phyloP scores from a whole-genome alignment of 2,113 vertebrate genomes.

The Thomomys bottae region DNA sequence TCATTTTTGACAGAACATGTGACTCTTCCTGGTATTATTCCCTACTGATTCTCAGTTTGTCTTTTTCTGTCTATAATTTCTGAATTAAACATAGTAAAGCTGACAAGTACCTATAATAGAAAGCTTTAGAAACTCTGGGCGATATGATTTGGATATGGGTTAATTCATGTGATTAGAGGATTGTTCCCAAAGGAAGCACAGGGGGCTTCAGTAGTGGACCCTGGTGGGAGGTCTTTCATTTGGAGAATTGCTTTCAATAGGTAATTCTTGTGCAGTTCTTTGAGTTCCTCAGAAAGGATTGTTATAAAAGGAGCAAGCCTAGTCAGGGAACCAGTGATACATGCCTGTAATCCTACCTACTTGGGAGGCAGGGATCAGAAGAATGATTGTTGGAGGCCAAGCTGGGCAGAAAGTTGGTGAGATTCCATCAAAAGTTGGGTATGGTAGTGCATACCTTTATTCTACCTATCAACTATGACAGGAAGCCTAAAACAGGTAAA shows the following conservation, averaged over 20 bases:
- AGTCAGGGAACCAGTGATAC: too few relatives aligned
- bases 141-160: too few relatives aligned
- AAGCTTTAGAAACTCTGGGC: neutral
- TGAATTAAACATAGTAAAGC: constrained; percentile 27
- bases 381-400: too few relatives aligned
- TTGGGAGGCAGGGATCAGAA: too few relatives aligned
- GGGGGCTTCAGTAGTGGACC: neutral
- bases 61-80: neutral
- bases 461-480: too few relatives aligned
- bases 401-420: too few relatives aligned
- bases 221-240: too few relatives aligned
- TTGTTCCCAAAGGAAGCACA: fast-evolving
- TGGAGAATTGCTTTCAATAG: neutral
- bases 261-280: neutral
- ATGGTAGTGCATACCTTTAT: too few relatives aligned
- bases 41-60: neutral
- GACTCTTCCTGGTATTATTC: neutral
- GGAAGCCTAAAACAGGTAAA: too few relatives aligned
- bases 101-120: neutral
- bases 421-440: too few relatives aligned
- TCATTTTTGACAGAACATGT: neutral
- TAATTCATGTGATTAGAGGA: neutral
- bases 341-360: too few relatives aligned
- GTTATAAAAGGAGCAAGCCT: neutral
- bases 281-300: neutral